phyloP scores from a whole-genome alignment of 1,140 invertebrate species.

The Cotesia typhae region DNA sequence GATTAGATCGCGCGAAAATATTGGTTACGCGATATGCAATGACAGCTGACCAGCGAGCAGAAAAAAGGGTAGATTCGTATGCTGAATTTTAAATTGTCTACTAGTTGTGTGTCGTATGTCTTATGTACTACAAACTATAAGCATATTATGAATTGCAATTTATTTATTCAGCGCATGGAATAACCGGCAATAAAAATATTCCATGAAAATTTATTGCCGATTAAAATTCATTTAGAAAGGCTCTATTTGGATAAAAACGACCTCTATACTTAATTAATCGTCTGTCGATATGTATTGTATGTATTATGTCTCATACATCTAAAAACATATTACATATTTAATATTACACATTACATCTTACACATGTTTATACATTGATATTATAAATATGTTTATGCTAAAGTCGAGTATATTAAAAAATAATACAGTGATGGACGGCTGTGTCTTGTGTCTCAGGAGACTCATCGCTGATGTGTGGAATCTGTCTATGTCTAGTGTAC shows the following conservation, averaged over 20 bases:
- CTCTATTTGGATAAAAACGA: no score
- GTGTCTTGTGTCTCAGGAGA: no score
- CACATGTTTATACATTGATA: not conserved
- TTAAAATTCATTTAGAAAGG: no score
- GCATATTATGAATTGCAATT: not conserved
- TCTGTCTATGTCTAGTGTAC: constrained; percentile 4
- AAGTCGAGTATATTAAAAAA: no score
- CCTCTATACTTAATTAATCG: no score
- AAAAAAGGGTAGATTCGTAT: constrained; percentile 1
- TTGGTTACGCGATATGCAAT: constrained; percentile 16
- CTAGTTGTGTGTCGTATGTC: no score
- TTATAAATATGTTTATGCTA: no score
- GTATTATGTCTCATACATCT: not conserved
- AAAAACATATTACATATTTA: no score
- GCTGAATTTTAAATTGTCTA: constrained; percentile 12
- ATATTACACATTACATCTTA: not conserved
- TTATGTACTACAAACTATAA: not conserved
- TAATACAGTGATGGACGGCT: not conserved
- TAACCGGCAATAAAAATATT: no score
- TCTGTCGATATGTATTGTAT: constrained; percentile 5
- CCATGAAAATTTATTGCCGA: no score
- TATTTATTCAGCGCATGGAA: no score
- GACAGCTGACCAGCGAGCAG: not conserved
- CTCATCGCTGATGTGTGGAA: no score
- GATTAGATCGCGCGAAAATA: constrained; percentile 8